Percentiles rank a stretch among this genome's conserved stretches.
phyloP scores from a whole-genome alignment of 1,140 invertebrate species.

The Chlorops oryzae region DNA sequence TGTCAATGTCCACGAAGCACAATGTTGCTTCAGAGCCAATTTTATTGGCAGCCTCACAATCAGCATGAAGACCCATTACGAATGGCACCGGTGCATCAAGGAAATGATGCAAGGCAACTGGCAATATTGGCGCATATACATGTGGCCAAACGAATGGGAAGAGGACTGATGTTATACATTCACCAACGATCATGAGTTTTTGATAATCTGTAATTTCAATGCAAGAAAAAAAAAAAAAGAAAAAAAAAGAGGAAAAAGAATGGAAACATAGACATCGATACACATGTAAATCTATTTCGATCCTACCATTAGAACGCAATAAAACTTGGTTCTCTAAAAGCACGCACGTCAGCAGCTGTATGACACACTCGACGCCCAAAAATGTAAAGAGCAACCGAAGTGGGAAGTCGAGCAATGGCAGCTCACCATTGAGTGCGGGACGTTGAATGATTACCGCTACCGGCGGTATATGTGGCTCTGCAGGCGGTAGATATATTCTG shows the following conservation, averaged over 20 bases:
- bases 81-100: conserved; percentile 98
- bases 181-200: conserved; percentile 93
- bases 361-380: conserved; percentile 82
- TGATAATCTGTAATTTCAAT: conserved; percentile 74
- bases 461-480: conserved; percentile 63
- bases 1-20: conserved; percentile 95
- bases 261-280: not conserved
- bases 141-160: conserved; percentile 98
- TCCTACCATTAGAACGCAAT: conserved; percentile 78
- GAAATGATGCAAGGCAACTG: conserved; percentile 91
- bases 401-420: conserved; percentile 92
- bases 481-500: conserved; percentile 70
- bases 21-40: conserved; percentile 73
- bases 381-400: conserved; percentile 79
- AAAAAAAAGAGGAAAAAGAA: not conserved
- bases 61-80: conserved; percentile 83
- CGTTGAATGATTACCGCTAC: conserved; percentile 62
- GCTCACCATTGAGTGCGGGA: conserved; percentile 66
- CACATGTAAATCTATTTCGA: conserved; percentile 1
- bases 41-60: conserved; percentile 50
- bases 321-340: conserved; percentile 95
- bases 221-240: conserved; percentile 3
- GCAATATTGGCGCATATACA: conserved; percentile 97
- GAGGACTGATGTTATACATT: conserved; percentile 82
- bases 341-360: conserved; percentile 93